Conservation (phyloP, 2,888 invertebrate species). For the Eurois occulta region DNA sequence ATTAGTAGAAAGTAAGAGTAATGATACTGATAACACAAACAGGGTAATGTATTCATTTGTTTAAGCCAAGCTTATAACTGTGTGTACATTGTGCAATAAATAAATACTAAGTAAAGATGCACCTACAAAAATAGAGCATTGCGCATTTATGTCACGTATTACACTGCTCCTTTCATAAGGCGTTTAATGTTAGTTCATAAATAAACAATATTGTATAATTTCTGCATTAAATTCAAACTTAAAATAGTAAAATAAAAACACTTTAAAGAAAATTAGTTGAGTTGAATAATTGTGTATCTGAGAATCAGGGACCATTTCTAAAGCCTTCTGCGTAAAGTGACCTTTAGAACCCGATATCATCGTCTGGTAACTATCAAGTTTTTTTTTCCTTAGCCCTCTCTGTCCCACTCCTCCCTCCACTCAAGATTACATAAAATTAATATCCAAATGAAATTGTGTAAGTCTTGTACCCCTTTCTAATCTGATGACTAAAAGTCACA, state of each 20-base stretch:
- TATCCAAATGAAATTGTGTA: not conserved
- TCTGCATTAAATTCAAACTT: not conserved
- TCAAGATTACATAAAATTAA: not conserved
- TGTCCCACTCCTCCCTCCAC: no score
- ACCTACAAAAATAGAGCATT: not conserved
- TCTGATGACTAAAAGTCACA: not conserved
- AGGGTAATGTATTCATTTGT: no score
- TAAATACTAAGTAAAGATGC: not conserved
- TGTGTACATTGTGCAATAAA: no score
- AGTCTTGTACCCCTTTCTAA: not conserved
- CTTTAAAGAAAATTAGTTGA: not conserved
- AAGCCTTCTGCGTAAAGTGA: not conserved
- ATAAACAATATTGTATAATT: not conserved
- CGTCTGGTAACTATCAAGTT: not conserved
- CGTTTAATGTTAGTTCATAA: not conserved
- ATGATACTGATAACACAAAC: no score
- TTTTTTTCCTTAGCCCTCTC: no score
- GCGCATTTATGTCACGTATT: not conserved
- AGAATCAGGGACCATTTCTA: not conserved
- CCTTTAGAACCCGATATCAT: slow-evolving; percentile 2
- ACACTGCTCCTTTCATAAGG: not conserved
- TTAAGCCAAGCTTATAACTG: no score
- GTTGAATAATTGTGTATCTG: not conserved
- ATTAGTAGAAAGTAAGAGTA: no score
- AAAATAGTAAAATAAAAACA: not conserved